phyloP scores from a whole-genome alignment of 64 coral and sea anemone species.

The Porites lutea region DNA sequence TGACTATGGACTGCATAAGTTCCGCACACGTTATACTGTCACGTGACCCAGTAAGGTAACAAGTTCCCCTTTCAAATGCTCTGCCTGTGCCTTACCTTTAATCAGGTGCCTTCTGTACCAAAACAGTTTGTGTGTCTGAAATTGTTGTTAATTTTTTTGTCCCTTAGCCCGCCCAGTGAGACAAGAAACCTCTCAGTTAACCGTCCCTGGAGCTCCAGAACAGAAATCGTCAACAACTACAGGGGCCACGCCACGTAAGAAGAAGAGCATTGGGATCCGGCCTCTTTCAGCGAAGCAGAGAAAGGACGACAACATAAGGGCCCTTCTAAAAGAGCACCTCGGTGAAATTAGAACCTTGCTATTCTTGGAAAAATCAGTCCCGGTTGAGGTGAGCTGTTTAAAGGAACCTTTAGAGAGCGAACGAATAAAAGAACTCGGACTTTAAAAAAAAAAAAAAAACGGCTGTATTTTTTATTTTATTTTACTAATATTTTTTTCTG shows the following conservation, averaged over 20 bases:
- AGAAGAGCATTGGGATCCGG: conserved; percentile 80
- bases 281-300: conserved; percentile 81
- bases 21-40: too few species aligned
- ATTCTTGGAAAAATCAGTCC: not conserved
- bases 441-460: too few species aligned
- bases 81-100: too few species aligned
- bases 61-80: too few species aligned
- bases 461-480: too few species aligned
- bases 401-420: not conserved
- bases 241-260: conserved; percentile 45
- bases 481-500: too few species aligned
- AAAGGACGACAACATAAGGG: conserved; percentile 76
- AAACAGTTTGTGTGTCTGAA: too few species aligned
- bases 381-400: conserved; percentile 4
- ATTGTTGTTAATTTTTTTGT: not conserved
- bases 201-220: conserved; percentile 8
- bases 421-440: too few species aligned
- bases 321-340: conserved; percentile 83
- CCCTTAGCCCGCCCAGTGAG: not conserved
- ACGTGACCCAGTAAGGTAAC: too few species aligned
- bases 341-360: conserved; percentile 62
- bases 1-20: too few species aligned
- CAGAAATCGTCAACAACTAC: conserved; percentile 15
- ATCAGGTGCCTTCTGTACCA: too few species aligned
- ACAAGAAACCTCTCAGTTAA: conserved; percentile 16